Evolutionary conservation across 2,888 invertebrate species (phyloP).

Genomic region (Phania funesta): DNA sequence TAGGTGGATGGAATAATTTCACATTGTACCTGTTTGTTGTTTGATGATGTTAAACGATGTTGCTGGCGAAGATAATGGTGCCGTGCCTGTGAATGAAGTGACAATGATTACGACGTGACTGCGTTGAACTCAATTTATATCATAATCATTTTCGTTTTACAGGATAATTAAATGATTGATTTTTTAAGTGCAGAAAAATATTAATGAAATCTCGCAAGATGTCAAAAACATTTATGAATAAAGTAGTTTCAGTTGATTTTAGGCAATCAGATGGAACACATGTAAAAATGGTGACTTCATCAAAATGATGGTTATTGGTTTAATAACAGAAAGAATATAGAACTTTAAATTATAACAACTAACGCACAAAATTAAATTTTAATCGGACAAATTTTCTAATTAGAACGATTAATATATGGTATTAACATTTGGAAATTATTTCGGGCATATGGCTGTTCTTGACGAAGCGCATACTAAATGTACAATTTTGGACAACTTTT

Average conservation of each 20-base stretch:
- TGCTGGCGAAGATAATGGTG: conserved; percentile 39
- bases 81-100: conserved; percentile 17
- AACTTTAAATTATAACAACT: too few relatives aligned
- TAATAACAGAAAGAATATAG: too few relatives aligned
- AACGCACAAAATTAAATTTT: too few relatives aligned
- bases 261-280: too few relatives aligned
- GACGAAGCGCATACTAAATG: too few relatives aligned
- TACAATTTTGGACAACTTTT: too few relatives aligned
- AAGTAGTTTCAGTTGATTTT: neutral
- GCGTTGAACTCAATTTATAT: conserved; percentile 61
- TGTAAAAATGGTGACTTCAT: too few relatives aligned
- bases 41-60: conserved; percentile 49
- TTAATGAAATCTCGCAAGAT: neutral
- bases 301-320: too few relatives aligned
- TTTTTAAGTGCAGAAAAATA: neutral
- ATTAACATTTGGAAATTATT: too few relatives aligned
- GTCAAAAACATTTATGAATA: neutral
- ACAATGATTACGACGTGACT: conserved; percentile 42
- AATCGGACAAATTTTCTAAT: too few relatives aligned
- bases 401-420: too few relatives aligned
- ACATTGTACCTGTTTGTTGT: conserved; percentile 20
- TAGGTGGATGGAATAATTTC: conserved; percentile 48
- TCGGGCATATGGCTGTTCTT: too few relatives aligned
- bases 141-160: conserved; percentile 62
- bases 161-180: conserved; percentile 63